Evolutionary conservation across 2,797 vertebrate genomes (phyloP), one percentile per base, ranked within the genome.

Genomic region (Sebastes hubbsi): DNA sequence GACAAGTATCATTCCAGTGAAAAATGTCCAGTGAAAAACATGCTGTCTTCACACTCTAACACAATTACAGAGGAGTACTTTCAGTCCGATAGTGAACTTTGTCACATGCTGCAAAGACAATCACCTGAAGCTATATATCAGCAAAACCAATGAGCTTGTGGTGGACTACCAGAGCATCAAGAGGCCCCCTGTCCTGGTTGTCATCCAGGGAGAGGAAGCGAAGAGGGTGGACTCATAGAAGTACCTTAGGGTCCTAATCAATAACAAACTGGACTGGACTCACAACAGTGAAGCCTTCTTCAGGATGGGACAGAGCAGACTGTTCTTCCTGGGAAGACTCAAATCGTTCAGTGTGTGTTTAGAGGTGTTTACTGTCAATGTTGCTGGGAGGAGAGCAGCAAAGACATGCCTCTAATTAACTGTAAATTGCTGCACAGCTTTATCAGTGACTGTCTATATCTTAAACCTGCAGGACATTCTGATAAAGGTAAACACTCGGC

Each of bases 331-430:
- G 58, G 58, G 27, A 8, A 61, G 8, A 60, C 58, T 60, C 8
- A 16, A 0, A 30, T 30, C 29, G 9, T 30, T 30, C 29, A 30
- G 29, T 30, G 59, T 32, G 59, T 34, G 29, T 80, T 87, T 83
- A 71, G 64, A 77, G 65, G 80, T 85, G 77, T 89, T 90, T 84
- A 83, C 62, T 68, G 55, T 81, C 81, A 86, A 65, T 82, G 72
- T 72, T 82, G 73, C 34, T 18, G 32, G 38, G 56, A 75, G 61
- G 54, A 78, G 52, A 58, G 4, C 29, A 58, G 22, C n/a, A 59
- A 67, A 74, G 20, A 71, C 52, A 14, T 12, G 30, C 8, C 20
- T 68, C 52, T 56, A 68, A 68, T 27, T 56, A 82, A 54, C 27
- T 70, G 59, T 46, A 25, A 59, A 55, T 11, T 54, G 13, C 38